phyloP scores from a whole-genome alignment of 2,888 invertebrate species.

The Ophion obscuratus region DNA sequence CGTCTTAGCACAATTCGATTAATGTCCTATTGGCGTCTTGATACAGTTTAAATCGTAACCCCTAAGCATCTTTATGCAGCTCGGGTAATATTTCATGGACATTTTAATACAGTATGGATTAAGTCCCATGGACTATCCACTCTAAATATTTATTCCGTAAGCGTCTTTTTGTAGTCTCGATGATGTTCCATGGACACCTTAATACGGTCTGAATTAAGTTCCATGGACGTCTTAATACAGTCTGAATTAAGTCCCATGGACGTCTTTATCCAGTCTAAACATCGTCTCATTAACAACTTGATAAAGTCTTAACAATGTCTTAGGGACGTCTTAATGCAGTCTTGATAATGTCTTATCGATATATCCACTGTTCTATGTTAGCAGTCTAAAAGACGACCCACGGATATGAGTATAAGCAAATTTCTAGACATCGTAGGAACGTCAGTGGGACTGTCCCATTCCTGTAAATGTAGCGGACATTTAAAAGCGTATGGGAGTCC shows the following conservation, averaged over 20 bases:
- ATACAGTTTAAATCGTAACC: constrained; percentile 21
- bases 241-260: constrained; percentile 11
- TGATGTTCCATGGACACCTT: no score
- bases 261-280: constrained; percentile 14
- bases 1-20: constrained; percentile 18
- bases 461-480: constrained; percentile 50
- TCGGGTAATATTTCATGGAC: constrained; percentile 14
- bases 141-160: constrained; percentile 20
- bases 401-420: constrained; percentile 24
- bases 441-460: constrained; percentile 54
- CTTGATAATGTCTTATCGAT: constrained; percentile 34
- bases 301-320: constrained; percentile 34
- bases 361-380: constrained; percentile 31
- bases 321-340: constrained; percentile 21
- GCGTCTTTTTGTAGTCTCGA: constrained; percentile 6
- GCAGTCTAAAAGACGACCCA: constrained; percentile 34
- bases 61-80: constrained; percentile 28
- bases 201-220: no score
- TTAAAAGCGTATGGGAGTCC: constrained; percentile 52
- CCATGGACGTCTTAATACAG: no score
- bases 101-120: no score
- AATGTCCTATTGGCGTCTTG: constrained; percentile 12
- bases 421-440: constrained; percentile 35
- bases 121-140: constrained; percentile 1
- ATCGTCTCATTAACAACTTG: constrained; percentile 21